Conservation (phyloP, 2,113 vertebrate species). For the Lathamus discolor region DNA sequence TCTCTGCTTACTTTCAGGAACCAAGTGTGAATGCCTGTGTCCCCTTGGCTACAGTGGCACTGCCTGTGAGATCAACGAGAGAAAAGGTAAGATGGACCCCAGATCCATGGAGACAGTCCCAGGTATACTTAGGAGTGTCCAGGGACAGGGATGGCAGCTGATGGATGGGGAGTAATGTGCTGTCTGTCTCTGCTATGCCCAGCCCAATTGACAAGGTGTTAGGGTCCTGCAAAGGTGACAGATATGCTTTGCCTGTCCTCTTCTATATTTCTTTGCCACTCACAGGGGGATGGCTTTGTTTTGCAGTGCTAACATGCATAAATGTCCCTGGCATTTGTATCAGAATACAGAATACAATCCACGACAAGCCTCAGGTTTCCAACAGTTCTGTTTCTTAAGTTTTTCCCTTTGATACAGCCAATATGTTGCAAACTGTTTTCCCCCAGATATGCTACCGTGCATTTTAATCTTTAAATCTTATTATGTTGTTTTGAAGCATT, state of each 20-base stretch:
- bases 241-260: background rate
- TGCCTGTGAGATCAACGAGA: constrained; percentile 82
- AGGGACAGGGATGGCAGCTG: fast-evolving
- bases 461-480: constrained; percentile 45
- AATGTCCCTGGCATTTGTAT: background rate
- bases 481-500: background rate
- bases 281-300: background rate
- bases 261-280: background rate
- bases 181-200: background rate
- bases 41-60: constrained; percentile 79
- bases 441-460: background rate
- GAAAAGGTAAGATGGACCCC: constrained; percentile 68
- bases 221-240: background rate
- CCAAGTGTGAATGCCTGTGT: constrained; percentile 87
- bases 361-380: background rate
- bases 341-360: background rate
- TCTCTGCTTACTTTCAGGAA: constrained; percentile 70
- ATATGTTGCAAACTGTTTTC: background rate
- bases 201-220: background rate
- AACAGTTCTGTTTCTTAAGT: background rate
- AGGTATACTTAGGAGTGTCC: background rate
- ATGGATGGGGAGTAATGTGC: background rate
- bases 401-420: background rate
- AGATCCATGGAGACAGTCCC: background rate
- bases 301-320: background rate